phyloP scores from a whole-genome alignment of 2,888 invertebrate species.

The Polydesmus complanatus region DNA sequence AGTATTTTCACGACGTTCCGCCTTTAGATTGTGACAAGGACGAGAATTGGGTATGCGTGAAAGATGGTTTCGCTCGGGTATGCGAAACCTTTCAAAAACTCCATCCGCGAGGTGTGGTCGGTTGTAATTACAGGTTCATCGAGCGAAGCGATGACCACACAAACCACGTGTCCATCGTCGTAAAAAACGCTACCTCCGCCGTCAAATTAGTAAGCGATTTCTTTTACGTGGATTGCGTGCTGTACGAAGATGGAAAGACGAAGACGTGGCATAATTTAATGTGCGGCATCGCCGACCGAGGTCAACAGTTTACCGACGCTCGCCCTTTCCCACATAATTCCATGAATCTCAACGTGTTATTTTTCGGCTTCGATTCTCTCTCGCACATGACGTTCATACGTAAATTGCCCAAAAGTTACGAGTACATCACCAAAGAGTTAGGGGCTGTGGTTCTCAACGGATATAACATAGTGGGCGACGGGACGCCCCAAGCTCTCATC shows the following conservation, averaged over 20 bases:
- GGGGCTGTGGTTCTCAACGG: slow-evolving; percentile 52
- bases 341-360: slow-evolving; percentile 54
- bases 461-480: slow-evolving; percentile 32
- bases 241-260: not conserved
- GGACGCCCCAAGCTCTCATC: slow-evolving; percentile 49
- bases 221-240: slow-evolving; percentile 3
- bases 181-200: not conserved
- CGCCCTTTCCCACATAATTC: slow-evolving; percentile 28
- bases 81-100: not conserved
- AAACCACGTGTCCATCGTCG: not conserved
- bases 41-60: slow-evolving; percentile 2
- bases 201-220: slow-evolving; percentile 5
- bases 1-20: not conserved
- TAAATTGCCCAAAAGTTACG: slow-evolving; percentile 59
- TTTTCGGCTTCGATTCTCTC: slow-evolving; percentile 78
- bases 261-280: slow-evolving; percentile 51
- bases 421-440: slow-evolving; percentile 48
- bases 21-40: not conserved
- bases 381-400: slow-evolving; percentile 67
- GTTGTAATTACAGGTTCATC: slow-evolving; percentile 5
- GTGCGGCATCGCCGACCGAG: slow-evolving; percentile 42
- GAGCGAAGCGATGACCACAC: not conserved
- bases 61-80: not conserved
- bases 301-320: slow-evolving; percentile 34
- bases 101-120: not conserved